phyloP scores from a whole-genome alignment of 2,888 invertebrate genomes.

The Imbricaverruca yamaguchii region DNA sequence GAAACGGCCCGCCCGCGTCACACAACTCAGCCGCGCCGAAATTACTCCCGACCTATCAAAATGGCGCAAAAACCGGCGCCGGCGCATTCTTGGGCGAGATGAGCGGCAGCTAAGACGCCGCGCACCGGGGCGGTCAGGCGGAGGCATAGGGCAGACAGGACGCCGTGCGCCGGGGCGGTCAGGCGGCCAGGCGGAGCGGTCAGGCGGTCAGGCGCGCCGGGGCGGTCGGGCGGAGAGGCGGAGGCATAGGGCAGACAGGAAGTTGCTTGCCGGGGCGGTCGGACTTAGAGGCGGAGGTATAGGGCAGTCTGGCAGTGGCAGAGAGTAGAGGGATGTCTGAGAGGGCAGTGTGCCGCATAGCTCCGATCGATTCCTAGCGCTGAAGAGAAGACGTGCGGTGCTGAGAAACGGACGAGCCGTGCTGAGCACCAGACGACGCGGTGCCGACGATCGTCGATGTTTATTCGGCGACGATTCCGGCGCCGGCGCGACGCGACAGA shows the following conservation, averaged over 20 bases:
- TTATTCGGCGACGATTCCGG: neutral
- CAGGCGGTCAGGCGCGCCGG: neutral
- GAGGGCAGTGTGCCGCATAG: too few species aligned
- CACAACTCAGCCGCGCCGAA: slow-evolving; percentile 19
- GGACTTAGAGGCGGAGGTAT: neutral
- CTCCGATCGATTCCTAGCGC: too few species aligned
- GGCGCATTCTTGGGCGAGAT: slow-evolving; percentile 13
- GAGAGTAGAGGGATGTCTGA: neutral
- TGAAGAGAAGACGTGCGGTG: too few species aligned
- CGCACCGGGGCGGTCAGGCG: neutral
- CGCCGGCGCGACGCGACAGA: neutral
- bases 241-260: neutral
- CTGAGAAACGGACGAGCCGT: too few species aligned
- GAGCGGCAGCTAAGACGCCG: neutral
- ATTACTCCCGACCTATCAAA: slow-evolving; percentile 4
- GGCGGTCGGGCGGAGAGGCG: neutral
- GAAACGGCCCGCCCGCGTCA: neutral
- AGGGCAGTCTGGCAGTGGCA: neutral
- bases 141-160: neutral
- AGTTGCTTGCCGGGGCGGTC: neutral
- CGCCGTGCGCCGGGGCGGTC: neutral
- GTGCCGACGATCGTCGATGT: too few species aligned
- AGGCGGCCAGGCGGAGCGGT: neutral
- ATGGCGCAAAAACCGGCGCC: neutral
- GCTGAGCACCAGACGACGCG: too few species aligned